Percentiles rank a stretch among this genome's conserved stretches.
These are phyloP conservation scores for Hippocampus mohnikei DNA, from an alignment of 2,113 vertebrate species.

Conservation along the genomic window DNA sequence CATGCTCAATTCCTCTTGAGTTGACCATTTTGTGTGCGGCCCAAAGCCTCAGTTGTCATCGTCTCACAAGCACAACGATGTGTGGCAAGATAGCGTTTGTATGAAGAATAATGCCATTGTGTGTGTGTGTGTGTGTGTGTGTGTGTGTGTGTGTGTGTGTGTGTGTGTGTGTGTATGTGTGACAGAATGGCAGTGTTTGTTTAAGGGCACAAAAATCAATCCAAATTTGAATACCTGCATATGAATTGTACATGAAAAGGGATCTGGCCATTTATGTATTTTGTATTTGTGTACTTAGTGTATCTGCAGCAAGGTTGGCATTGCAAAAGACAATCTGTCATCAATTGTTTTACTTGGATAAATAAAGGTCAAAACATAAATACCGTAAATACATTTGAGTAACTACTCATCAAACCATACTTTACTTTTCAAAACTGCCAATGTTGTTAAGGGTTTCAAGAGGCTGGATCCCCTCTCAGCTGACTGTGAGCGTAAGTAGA, in stretches of 20 bases:
- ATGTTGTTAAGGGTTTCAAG: not conserved
- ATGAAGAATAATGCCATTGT: no score
- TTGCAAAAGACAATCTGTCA: no score
- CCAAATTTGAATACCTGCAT: no score
- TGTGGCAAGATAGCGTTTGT: not conserved
- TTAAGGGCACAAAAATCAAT: not conserved
- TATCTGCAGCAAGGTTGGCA: no score
- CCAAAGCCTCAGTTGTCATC: not conserved
- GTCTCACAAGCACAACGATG: not conserved
- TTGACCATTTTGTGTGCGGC: conserved; percentile 48
- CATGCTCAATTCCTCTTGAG: conserved; percentile 69
- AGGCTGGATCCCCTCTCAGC: not conserved
- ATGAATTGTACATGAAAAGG: no score
- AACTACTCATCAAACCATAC: not conserved
- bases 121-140: no score
- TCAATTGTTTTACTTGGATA: no score
- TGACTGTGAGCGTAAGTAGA: not conserved
- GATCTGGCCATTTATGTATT: no score
- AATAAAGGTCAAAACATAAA: no score
- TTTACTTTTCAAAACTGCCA: not conserved
- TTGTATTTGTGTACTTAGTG: no score
- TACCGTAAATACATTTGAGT: not conserved
- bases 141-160: no score
- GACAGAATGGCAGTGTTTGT: not conserved
- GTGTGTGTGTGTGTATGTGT: not conserved